Percentiles rank a stretch among this genome's conserved stretches.
phyloP scores from a whole-genome alignment of 2,113 vertebrate species.

The Mustelus asterias region DNA sequence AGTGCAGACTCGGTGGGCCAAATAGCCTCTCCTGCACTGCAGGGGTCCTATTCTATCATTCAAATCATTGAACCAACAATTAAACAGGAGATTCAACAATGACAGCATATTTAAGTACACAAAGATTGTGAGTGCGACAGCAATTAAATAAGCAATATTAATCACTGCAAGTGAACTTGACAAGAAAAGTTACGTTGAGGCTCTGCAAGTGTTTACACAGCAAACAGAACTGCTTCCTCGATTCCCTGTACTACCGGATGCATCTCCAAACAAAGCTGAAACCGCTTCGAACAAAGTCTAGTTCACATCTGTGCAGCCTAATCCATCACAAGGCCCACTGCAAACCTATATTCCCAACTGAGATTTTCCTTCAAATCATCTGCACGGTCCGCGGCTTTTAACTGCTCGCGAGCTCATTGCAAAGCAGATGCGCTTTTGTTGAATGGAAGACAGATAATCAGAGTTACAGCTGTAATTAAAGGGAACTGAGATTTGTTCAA shows the following conservation, averaged over 20 bases:
- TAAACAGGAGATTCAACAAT: not conserved
- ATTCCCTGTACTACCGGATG: not conserved
- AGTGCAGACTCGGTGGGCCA: too few relatives aligned
- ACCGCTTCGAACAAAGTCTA: not conserved
- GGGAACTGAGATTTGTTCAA: not conserved
- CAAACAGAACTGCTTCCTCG: not conserved
- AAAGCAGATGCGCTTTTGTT: slow-evolving; percentile 8
- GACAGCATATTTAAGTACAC: not conserved
- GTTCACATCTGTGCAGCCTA: not conserved
- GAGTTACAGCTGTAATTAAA: not conserved
- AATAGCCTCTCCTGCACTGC: too few relatives aligned
- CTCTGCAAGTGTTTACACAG: too few relatives aligned
- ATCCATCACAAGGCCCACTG: not conserved
- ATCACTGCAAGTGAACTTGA: slow-evolving; percentile 5
- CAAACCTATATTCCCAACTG: slow-evolving; percentile 5
- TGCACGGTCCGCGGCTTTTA: not conserved
- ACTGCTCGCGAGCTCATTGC: not conserved
- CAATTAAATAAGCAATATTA: slow-evolving; percentile 13
- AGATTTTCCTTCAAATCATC: slow-evolving; percentile 11
- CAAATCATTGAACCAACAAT: not conserved
- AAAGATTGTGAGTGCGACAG: not conserved
- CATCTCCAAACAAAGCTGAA: not conserved
- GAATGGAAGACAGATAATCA: slow-evolving; percentile 4
- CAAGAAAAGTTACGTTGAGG: not conserved
- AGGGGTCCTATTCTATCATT: too few relatives aligned